Conservation (phyloP, 2,888 invertebrate species). For the Griposia aprilina region DNA sequence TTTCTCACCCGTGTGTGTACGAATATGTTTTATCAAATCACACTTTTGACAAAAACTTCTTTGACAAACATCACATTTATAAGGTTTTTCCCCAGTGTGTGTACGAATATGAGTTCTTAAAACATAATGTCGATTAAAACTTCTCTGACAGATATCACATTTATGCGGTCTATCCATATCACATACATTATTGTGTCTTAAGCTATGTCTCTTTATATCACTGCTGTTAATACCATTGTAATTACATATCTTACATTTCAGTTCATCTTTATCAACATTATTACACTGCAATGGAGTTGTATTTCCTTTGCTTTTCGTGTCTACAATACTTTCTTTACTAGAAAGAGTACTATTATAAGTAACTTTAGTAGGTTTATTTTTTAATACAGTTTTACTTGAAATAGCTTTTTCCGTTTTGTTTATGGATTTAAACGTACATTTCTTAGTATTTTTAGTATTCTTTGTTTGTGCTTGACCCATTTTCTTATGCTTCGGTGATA, state of each 20-base stretch:
- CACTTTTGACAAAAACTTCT: accelerated
- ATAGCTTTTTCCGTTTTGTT: neutral
- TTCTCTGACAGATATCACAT: slow-evolving; percentile 32
- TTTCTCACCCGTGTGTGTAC: slow-evolving; percentile 40
- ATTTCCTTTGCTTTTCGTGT: neutral
- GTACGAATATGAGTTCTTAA: slow-evolving; percentile 14
- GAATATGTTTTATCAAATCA: accelerated
- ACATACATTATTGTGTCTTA: slow-evolving; percentile 28
- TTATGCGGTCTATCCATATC: slow-evolving; percentile 26
- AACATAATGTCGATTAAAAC: neutral
- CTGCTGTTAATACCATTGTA: slow-evolving; percentile 27
- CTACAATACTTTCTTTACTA: neutral
- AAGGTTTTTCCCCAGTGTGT: slow-evolving; percentile 49
- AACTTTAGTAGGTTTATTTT: neutral
- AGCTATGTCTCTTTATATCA: slow-evolving; percentile 14
- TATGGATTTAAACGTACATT: neutral
- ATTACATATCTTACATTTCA: slow-evolving; percentile 35
- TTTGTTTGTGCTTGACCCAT: neutral
- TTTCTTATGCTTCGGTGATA: neutral
- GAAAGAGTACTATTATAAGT: neutral
- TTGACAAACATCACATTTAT: slow-evolving; percentile 41
- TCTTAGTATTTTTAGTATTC: neutral
- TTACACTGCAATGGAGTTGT: neutral
- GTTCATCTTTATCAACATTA: slow-evolving; percentile 17
- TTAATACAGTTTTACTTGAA: neutral